phyloP scores from a whole-genome alignment of 53 echinoderm and acorn worm species.

The Luidia sarsii region DNA sequence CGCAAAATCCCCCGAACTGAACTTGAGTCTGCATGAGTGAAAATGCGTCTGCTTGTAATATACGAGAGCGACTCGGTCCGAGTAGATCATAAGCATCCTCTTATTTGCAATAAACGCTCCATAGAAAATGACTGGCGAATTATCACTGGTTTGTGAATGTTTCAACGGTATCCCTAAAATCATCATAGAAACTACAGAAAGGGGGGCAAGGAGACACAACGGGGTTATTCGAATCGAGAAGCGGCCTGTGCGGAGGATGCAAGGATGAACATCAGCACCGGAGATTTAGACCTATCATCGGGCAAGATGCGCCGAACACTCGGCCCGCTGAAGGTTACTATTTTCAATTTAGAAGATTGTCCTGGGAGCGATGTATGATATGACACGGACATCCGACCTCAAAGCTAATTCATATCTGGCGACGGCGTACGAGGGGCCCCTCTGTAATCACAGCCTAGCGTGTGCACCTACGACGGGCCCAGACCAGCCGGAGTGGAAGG shows the following conservation, averaged over 20 bases:
- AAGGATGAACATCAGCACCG: slow-evolving; percentile 32
- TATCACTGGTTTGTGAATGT: no score
- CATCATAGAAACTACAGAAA: no score
- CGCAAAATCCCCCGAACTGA: no score
- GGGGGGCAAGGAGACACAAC: background rate
- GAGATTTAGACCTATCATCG: slow-evolving; percentile 36
- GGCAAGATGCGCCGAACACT: slow-evolving; percentile 36
- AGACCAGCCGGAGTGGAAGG: background rate
- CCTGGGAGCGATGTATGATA: slow-evolving; percentile 41
- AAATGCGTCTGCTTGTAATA: no score
- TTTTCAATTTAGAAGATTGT: slow-evolving; percentile 68
- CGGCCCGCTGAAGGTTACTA: slow-evolving; percentile 42
- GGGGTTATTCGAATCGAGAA: background rate
- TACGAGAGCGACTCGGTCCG: no score
- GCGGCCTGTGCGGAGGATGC: background rate
- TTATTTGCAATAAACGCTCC: no score
- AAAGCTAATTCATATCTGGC: slow-evolving; percentile 46
- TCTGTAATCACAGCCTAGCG: slow-evolving; percentile 13
- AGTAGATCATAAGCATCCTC: no score
- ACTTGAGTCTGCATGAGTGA: no score
- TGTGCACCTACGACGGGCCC: slow-evolving; percentile 5
- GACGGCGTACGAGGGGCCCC: slow-evolving; percentile 26
- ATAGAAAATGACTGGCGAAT: no score
- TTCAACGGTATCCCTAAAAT: no score
- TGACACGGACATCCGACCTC: slow-evolving; percentile 56